Base-by-base conservation (phyloP, 2,113 vertebrate genomes). In the Polypterus bichir region DNA sequence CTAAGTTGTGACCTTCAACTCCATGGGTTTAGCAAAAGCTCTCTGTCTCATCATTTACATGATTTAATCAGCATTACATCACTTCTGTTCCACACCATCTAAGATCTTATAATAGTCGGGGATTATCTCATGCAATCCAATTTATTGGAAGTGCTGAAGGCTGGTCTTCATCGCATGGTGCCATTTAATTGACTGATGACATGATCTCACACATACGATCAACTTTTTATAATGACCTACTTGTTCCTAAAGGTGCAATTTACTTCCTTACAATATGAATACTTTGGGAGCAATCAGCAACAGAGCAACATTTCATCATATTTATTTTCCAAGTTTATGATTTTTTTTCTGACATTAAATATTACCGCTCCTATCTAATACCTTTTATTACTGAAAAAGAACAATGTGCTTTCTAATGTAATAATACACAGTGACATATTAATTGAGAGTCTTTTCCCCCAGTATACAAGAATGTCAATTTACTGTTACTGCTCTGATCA, bases 41-140 rank as follows among this genome's bases (percentile, higher is more conserved):
- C 7, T 6, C 5, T 4, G 7, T 58, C n/a, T 58, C 56, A 58
- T 58, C 44, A 58, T 58, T 44, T 58, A 58, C 56, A 58, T 58
- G 56, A 58, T 58, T 4, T 58, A 11, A 58, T 58, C 27, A 45
- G 56, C 5, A 58, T 58, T 58, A 58, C 56, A 44, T 58, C 56
- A 58, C 44, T 58, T 45, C 44, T 58, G 44, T 7, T 44, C 7
- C 27, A 8, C 44, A 6, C 27, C 56, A 44, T 4, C n/a, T 58
- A 46, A 58, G 44, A 27, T 58, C n/a, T 9, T 4, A 9, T 58
- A 58, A 45, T 9, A 44, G 56, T 44, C 44, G 44, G 9, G 44
- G 56, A 58, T 58, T 58, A 58, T 58, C 27, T 58, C 56, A 58
- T 7, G 27, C 56, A 45, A 58, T n/a, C 56, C 56, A 45, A 58